Base-by-base conservation (phyloP, 2,113 vertebrate genomes). In the Vanacampus margaritifer region DNA sequence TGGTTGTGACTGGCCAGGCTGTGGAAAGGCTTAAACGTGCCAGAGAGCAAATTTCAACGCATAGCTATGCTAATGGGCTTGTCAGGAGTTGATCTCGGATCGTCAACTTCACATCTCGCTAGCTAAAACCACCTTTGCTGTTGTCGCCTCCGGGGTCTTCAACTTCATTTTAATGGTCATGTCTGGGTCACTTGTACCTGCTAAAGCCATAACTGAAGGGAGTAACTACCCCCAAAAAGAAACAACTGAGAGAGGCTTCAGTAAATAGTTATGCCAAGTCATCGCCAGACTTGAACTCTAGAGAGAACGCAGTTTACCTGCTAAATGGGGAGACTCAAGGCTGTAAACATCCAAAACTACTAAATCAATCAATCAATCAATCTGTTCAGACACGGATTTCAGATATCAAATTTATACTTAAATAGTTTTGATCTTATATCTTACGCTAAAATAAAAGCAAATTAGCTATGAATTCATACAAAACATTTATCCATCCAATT, bases 21-120 rank as follows among this genome's bases (percentile, higher is more conserved):
- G 68, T 61, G 63, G 23, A 35, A 75, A 60, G 72, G 79, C 57
- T 73, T 65, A 66, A 75, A 81, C 58, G 48, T 36, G 37, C 28
- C 17, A 48, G 21, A 43, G 51, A 65, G 1, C 35, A 50, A 12
- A 3, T 58, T 73, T 74, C 41, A 72, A 16, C 6, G 46, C 37
- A 10, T 66, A 62, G 6, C 71, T 39, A 68, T 69, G 32, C 24
- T 24, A 43, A 46, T 41, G n/a, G 62, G 28, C 54, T 43, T 72
- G 46, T 41, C 19, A 64, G 32, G 26, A 67, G 60, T 67, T 57
- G 35, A 67, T 63, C 24, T 43, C 5, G 54, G 36, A 41, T 26
- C 16, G 57, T 14, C 46, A 50, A 58, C 60, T 54, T 5, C 11
- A 48, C 26, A 67, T 68, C 48, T 11, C 24, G 54, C 17, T 8